Percentiles rank a stretch among this genome's conserved stretches.
These are phyloP conservation scores for Platerodrilus igneus DNA, from an alignment of 2,888 invertebrate genomes.

Conservation along the genomic window DNA sequence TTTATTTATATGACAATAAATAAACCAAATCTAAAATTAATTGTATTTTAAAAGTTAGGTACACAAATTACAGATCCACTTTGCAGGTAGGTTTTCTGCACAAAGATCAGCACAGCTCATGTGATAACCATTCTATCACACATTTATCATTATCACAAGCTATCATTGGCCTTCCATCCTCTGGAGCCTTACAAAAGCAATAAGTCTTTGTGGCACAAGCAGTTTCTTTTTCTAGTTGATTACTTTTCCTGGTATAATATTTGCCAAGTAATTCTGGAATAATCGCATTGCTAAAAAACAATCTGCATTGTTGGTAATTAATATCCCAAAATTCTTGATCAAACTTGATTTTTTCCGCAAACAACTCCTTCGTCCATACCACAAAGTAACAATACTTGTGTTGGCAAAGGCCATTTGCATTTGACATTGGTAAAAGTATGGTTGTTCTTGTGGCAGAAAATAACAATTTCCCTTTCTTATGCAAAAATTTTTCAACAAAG, in stretches of 20 bases:
- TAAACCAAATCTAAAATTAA: too few relatives aligned
- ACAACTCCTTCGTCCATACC: background rate
- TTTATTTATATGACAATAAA: too few relatives aligned
- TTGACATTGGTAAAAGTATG: too few relatives aligned
- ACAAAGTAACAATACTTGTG: slow-evolving; percentile 1
- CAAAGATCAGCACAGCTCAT: slow-evolving; percentile 1
- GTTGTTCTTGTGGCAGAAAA: too few relatives aligned
- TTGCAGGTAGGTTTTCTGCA: background rate
- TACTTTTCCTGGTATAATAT: background rate
- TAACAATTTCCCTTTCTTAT: too few relatives aligned
- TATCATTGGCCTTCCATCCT: slow-evolving; percentile 1
- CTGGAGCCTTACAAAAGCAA: background rate
- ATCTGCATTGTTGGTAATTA: background rate
- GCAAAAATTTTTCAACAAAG: too few relatives aligned
- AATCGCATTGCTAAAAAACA: background rate
- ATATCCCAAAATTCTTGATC: background rate
- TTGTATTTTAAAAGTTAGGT: too few relatives aligned
- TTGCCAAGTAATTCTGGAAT: slow-evolving; percentile 1
- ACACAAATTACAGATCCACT: background rate
- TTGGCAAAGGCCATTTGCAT: too few relatives aligned
- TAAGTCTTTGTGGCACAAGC: background rate
- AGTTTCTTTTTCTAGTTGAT: background rate
- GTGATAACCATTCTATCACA: slow-evolving; percentile 1
- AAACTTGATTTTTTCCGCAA: background rate
- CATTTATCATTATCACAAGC: background rate